Base-by-base conservation (phyloP, 2,888 invertebrate species). In the Drosophila parthenogenetica region DNA sequence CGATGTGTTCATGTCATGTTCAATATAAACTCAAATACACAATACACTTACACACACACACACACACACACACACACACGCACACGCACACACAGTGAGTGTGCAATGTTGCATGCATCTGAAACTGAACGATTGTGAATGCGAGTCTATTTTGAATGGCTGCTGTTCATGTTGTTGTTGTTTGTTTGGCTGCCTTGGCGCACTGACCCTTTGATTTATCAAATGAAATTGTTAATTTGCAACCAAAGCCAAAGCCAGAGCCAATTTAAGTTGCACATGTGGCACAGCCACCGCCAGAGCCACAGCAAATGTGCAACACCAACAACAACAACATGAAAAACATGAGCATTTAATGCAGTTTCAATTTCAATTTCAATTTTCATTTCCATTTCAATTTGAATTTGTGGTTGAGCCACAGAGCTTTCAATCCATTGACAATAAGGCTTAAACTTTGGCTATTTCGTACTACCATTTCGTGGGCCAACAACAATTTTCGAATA, bases 181-280 rank as follows among this genome's bases (percentile, higher is more conserved):
- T 73, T 61, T 67, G 55, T 65, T 61, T 68, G 48, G 43, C 29
- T 60, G 64, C 58, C 87, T 81, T 62, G 54, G 54, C 32, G 63
- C 55, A 48, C 50, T 60, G 59, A 60, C 50, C 59, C 59, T 60
- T 60, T 49, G 51, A 43, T 42, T 35, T 85, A 86, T 87, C 74
- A 82, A 87, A 82, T 89, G 83, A 73, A 87, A 83, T 89, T 89
- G 89, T 88, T 88, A 87, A 77, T 88, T 89, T 85, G 74, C 79
- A 81, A 70, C 61, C 79, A 77, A 82, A 77, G 79, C 78, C 79
- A 81, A 65, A 69, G 68, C 81, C 35, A 35, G 35, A 35, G 35
- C 35, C 81, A 82, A 82, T 82, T 82, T 75, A 83, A 83, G 70
- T 65, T 39, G 69, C 60, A 57, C 57, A 57, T 57, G 57, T 57